Percentiles rank a stretch among this genome's conserved stretches.
These are phyloP conservation scores for Abrostola triplasia DNA, from an alignment of 2,888 invertebrate genomes.

Conservation along the genomic window DNA sequence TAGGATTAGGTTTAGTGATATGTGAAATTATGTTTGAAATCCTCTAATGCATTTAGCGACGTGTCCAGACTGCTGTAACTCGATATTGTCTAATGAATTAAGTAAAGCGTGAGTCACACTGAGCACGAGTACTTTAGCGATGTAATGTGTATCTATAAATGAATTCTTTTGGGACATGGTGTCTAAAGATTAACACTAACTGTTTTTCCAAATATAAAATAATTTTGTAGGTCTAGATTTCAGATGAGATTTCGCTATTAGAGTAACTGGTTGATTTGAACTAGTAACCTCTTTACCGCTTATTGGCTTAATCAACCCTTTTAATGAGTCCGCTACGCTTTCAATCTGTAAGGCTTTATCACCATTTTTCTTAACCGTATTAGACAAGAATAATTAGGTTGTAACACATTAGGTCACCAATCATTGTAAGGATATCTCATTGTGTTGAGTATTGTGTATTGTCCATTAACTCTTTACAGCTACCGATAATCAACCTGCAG, in stretches of 20 bases:
- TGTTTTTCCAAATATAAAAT: not conserved
- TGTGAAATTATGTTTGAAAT: constrained; percentile 16
- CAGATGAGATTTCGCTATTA: too few species aligned
- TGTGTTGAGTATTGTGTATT: not conserved
- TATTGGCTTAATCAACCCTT: too few species aligned
- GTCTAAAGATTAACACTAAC: not conserved
- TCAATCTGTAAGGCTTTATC: too few species aligned
- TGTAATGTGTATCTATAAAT: not conserved
- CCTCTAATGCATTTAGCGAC: constrained; percentile 13
- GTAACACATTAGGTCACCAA: not conserved
- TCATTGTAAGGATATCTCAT: constrained; percentile 5
- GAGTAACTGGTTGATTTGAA: too few species aligned
- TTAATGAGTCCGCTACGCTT: not conserved
- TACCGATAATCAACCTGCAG: too few species aligned
- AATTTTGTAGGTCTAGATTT: too few species aligned
- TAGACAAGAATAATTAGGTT: constrained; percentile 3
- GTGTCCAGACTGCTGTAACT: constrained; percentile 2
- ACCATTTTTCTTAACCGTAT: constrained; percentile 8
- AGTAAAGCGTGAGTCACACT: not conserved
- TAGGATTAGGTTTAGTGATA: constrained; percentile 22
- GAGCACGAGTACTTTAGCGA: too few species aligned
- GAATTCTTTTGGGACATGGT: not conserved
- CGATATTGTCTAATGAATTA: not conserved
- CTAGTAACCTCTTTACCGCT: too few species aligned
- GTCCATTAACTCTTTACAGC: too few species aligned